Conservation (phyloP, 1,140 invertebrate genomes). For the Maniola jurtina region DNA sequence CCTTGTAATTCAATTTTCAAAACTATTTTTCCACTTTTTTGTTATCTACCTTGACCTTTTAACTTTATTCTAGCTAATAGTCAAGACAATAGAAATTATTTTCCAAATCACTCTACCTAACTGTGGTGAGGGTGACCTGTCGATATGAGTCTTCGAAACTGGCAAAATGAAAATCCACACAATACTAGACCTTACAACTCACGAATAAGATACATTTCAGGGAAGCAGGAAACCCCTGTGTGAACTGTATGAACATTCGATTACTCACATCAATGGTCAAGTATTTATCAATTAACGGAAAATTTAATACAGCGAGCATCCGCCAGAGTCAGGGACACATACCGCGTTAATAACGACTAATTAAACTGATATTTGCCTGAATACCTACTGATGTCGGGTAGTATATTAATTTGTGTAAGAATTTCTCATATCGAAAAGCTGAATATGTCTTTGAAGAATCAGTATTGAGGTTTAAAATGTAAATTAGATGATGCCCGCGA, state of each 20-base stretch:
- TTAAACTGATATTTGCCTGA: conserved; percentile 21
- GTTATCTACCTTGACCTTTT: neutral
- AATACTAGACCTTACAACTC: neutral
- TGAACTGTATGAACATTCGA: conserved; percentile 68
- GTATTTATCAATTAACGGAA: conserved; percentile 74
- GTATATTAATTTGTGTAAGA: conserved; percentile 1
- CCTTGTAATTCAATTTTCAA: too few relatives aligned
- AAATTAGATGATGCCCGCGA: too few relatives aligned
- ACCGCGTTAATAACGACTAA: conserved; percentile 49
- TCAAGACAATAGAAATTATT: conserved; percentile 4
- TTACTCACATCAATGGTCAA: conserved; percentile 69
- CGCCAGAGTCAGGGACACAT: conserved; percentile 45
- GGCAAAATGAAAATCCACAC: neutral
- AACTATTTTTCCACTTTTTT: too few relatives aligned
- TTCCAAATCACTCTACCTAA: conserved; percentile 2
- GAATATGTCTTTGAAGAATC: too few relatives aligned
- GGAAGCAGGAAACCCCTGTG: neutral
- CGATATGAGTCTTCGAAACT: neutral
- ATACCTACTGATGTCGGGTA: neutral
- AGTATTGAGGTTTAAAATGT: too few relatives aligned
- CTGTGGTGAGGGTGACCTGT: conserved; percentile 17
- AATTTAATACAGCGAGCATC: conserved; percentile 71
- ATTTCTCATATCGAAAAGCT: too few relatives aligned
- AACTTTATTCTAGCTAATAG: neutral
- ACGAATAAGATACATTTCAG: conserved; percentile 6